Evolutionary conservation across 2,797 vertebrate genomes (phyloP).

Genomic region (Cyclura pinguis): DNA sequence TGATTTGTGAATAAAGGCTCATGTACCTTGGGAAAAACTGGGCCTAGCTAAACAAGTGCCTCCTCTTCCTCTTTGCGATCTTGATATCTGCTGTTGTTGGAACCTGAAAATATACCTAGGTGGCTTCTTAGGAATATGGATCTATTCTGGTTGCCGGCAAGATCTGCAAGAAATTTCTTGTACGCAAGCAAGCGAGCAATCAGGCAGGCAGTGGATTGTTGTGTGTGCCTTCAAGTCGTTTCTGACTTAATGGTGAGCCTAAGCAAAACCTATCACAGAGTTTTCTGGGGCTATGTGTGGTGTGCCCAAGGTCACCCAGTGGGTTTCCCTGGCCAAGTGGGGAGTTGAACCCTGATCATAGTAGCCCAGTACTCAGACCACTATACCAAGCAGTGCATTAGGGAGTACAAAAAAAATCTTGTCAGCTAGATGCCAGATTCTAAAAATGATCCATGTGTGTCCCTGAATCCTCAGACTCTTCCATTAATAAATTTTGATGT

Average conservation of each 20-base stretch:
- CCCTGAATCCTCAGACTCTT: neutral
- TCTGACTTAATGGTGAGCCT: no score
- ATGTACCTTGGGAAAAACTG: neutral
- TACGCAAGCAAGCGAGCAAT: neutral
- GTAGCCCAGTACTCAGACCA: no score
- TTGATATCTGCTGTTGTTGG: neutral
- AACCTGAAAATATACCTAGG: neutral
- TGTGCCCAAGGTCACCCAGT: no score
- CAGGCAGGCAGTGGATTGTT: no score
- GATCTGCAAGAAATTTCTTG: neutral
- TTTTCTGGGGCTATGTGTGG: no score
- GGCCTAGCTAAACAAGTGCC: neutral
- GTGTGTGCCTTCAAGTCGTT: no score
- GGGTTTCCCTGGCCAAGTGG: no score
- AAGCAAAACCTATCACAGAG: no score
- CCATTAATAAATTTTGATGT: neutral
- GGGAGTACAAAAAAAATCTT: neutral
- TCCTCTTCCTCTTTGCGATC: neutral
- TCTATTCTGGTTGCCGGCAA: neutral
- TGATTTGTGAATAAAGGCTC: conserved; percentile 22
- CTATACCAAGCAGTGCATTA: no score
- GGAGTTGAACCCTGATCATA: no score
- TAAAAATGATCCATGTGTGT: neutral
- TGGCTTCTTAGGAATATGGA: neutral
- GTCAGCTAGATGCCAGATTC: neutral